Evolutionary conservation across 2,113 vertebrate species (phyloP).

Genomic region (Pelecanus crispus): DNA sequence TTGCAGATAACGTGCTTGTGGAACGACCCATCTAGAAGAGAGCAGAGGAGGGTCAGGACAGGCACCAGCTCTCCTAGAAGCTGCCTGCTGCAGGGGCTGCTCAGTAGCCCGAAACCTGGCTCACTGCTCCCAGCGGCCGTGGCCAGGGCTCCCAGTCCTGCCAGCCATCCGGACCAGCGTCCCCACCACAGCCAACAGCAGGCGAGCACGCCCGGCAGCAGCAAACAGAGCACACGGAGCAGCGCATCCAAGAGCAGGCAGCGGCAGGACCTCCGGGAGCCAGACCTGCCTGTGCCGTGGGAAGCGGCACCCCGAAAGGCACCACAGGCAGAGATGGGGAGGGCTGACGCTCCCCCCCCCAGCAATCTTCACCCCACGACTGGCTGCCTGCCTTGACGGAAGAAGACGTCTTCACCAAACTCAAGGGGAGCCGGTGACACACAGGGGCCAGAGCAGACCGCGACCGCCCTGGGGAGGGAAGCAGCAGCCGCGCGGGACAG

Average conservation of each 20-base stretch:
- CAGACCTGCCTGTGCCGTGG: background rate
- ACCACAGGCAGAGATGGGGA: rapidly evolving
- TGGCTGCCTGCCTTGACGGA: rapidly evolving
- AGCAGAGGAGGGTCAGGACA: background rate
- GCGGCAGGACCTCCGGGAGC: background rate
- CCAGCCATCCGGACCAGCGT: rapidly evolving
- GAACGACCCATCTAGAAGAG: conserved; percentile 58
- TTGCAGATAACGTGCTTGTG: conserved; percentile 72
- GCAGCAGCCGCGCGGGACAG: rapidly evolving
- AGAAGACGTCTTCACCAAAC: background rate
- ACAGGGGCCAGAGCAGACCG: background rate
- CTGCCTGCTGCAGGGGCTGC: background rate
- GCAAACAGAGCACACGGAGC: background rate
- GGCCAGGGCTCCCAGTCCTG: background rate
- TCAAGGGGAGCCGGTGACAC: rapidly evolving
- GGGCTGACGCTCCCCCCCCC: background rate
- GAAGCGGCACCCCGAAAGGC: rapidly evolving
- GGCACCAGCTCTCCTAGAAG: background rate
- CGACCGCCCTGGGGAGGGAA: background rate
- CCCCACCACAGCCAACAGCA: background rate
- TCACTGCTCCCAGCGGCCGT: background rate
- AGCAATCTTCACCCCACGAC: rapidly evolving
- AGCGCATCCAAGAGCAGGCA: background rate
- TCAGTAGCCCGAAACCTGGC: background rate
- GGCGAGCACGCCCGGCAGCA: background rate